Evolutionary conservation across 2,113 vertebrate genomes (phyloP).

Genomic region (Neomonachus schauinslandi): DNA sequence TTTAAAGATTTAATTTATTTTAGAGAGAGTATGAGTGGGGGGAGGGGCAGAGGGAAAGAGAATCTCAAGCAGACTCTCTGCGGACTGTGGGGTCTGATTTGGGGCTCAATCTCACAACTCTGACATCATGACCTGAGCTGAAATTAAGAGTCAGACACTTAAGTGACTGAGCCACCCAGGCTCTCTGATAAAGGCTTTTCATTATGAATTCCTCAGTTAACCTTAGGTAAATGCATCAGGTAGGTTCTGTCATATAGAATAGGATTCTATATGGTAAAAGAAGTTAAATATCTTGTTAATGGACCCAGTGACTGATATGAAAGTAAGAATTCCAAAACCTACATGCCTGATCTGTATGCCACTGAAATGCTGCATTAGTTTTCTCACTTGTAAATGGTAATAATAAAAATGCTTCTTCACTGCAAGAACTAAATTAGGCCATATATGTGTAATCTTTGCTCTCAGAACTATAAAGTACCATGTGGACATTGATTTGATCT

Average conservation of each 20-base stretch:
- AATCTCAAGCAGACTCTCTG: background rate
- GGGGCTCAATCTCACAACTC: background rate
- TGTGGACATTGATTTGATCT: background rate
- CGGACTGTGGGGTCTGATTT: background rate
- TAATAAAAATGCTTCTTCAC: background rate
- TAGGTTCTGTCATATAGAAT: background rate
- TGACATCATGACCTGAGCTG: background rate
- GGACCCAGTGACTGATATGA: background rate
- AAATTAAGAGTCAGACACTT: background rate
- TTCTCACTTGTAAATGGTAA: background rate
- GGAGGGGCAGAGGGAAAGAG: background rate
- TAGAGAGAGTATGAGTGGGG: background rate
- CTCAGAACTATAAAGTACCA: background rate
- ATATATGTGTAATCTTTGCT: background rate
- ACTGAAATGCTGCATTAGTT: background rate
- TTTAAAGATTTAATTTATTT: background rate
- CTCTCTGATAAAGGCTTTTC: background rate
- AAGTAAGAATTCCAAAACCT: background rate
- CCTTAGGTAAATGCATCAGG: background rate
- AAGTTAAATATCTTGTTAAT: background rate
- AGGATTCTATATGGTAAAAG: background rate
- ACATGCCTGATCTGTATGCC: background rate
- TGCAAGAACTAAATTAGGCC: background rate
- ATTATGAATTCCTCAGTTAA: background rate
- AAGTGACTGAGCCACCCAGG: background rate